Percentiles rank a stretch among this genome's conserved stretches.
phyloP scores from a whole-genome alignment of 2,113 vertebrate species.

The Myocastor coypus region DNA sequence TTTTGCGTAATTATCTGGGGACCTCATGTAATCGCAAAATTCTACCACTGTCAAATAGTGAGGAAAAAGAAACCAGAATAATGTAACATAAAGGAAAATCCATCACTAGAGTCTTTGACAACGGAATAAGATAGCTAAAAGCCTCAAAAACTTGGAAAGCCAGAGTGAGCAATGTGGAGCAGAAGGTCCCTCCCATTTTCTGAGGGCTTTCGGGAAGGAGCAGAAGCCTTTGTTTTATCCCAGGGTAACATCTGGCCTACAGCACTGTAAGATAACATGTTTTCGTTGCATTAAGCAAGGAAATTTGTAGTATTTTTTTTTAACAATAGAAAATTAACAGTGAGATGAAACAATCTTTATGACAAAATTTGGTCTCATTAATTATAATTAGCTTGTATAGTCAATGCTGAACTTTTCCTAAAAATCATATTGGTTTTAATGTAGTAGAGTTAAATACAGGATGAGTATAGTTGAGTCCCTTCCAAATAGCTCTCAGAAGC shows the following conservation, averaged over 20 bases:
- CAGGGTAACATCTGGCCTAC: accelerated
- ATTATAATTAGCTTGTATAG: neutral
- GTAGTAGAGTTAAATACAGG: neutral
- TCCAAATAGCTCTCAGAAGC: neutral
- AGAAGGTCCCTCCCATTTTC: accelerated
- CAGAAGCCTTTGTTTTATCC: neutral
- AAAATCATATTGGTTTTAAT: neutral
- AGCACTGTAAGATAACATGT: neutral
- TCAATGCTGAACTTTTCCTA: neutral
- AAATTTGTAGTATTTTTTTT: neutral
- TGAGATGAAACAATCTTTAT: neutral
- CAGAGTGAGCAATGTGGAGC: accelerated
- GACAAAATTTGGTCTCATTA: neutral
- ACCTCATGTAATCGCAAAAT: neutral
- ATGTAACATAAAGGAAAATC: accelerated
- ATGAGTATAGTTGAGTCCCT: neutral
- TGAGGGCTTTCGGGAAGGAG: neutral
- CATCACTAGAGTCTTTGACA: neutral
- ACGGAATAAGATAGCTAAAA: neutral
- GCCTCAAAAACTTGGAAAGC: neutral
- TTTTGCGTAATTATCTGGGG: neutral
- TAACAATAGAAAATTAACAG: neutral
- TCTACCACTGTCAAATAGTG: neutral
- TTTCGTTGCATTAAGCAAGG: neutral
- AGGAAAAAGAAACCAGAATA: neutral